phyloP scores from a whole-genome alignment of 2,888 invertebrate genomes.

The Fragum sueziense region DNA sequence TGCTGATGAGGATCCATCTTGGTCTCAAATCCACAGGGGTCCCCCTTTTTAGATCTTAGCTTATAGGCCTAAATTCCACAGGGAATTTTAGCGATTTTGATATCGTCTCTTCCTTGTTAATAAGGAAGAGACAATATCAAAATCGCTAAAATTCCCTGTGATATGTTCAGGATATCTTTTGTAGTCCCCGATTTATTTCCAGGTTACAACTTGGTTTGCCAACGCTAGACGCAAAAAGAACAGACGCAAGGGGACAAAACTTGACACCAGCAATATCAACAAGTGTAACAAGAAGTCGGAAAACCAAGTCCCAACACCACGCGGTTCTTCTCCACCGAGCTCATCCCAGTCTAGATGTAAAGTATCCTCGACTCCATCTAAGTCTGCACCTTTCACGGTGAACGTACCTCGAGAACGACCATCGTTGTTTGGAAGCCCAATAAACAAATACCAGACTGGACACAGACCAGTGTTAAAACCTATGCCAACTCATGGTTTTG shows the following conservation, averaged over 20 bases:
- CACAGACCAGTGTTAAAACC: background rate
- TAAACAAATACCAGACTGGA: background rate
- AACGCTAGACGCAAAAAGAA: slow-evolving; percentile 27
- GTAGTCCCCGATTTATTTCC: background rate
- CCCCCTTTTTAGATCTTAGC: no score
- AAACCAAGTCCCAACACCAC: background rate
- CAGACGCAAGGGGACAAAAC: background rate
- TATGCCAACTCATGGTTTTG: no score
- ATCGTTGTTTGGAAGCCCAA: background rate
- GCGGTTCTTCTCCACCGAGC: background rate
- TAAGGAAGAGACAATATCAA: no score
- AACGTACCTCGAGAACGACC: background rate
- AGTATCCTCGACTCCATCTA: background rate
- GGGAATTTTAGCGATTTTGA: background rate
- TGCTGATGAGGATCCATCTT: no score
- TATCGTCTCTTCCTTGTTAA: no score
- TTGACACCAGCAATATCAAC: background rate
- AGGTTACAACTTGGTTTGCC: slow-evolving; percentile 48
- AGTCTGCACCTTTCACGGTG: background rate
- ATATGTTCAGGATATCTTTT: no score
- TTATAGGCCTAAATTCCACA: no score
- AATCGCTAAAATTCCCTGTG: no score
- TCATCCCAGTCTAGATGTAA: background rate
- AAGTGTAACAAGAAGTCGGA: background rate
- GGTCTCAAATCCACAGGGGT: no score